Conservation (phyloP, 2,797 vertebrate genomes). For the Chelidonichthys spinosus region DNA sequence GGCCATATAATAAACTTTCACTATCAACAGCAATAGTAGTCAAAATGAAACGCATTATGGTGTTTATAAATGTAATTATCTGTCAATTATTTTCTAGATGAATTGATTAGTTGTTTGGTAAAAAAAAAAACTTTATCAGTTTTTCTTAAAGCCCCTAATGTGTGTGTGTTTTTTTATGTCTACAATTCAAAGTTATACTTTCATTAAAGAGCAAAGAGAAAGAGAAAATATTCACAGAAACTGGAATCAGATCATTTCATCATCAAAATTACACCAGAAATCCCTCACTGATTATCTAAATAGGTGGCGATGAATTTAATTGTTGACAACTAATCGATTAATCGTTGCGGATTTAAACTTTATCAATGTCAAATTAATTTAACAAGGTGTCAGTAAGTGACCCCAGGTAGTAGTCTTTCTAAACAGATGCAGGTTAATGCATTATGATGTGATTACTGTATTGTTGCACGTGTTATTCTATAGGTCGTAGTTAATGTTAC, state of each 20-base stretch:
- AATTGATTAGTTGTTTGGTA: not conserved
- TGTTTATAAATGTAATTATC: not conserved
- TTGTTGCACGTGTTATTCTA: conserved; percentile 2
- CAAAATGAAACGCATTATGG: too few species aligned
- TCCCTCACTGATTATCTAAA: not conserved
- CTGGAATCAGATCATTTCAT: not conserved
- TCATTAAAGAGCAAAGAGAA: too few species aligned
- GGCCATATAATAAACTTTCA: not conserved
- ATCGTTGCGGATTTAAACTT: not conserved
- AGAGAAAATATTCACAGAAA: not conserved
- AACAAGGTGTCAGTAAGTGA: not conserved
- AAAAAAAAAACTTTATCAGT: too few species aligned
- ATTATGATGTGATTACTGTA: not conserved
- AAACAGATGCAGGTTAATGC: not conserved
- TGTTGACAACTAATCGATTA: not conserved
- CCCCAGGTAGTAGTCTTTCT: not conserved
- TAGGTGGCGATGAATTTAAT: not conserved
- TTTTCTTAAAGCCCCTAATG: too few species aligned
- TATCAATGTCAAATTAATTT: not conserved
- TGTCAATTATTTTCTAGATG: not conserved
- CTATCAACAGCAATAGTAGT: not conserved
- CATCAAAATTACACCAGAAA: not conserved
- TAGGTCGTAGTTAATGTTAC: not conserved
- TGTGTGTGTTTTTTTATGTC: not conserved
- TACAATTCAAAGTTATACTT: not conserved